Base-by-base conservation (phyloP, 2,888 invertebrate species). In the Isoperla grammatica region DNA sequence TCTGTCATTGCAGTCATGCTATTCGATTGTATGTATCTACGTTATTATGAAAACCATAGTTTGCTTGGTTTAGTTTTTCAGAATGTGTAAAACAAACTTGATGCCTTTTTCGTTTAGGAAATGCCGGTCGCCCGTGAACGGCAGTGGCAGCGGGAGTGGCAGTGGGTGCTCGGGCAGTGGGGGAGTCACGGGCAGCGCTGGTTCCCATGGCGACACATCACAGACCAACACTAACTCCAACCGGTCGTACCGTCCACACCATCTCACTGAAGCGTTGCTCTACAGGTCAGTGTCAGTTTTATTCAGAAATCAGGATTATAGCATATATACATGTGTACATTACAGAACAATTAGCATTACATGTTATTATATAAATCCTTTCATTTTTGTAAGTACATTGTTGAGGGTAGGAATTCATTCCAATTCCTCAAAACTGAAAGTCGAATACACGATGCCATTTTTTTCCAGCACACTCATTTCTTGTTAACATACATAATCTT, bases 201-300 rank as follows among this genome's bases (percentile, higher is more conserved):
- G 71, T 19, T 64, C 69, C n/a, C 76, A 76, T 12, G 77, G 77
- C 2, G 75, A 76, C 43, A 79, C 77, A 0, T 79, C 78, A 60
- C 75, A 76, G 48, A 70, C 73, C 1, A 76, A 73, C 8, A 75
- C 72, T 19, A 73, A 74, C 58, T 75, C 1, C 77, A 76, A 40
- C 4, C 45, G 46, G 9, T 43, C 54, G 1, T 63, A 63, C 54
- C 56, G 56, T 48, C 73, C 77, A 5, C 76, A 78, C 0, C 78
- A 78, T 15, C 72, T 86, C 9, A 86, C 86, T 0, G 82, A 84
- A 70, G 79, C 79, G 1, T 67, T 85, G 45, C 71, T 86, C 4
- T 79, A 75, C 58, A 78, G 76, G 78, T 78, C 70, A 69, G 66
- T 60, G 54, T 19, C n/a, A n/a, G n/a, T n/a, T n/a, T n/a, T n/a